Conservation (phyloP, 2,113 vertebrate species). For the Morone chrysops region DNA sequence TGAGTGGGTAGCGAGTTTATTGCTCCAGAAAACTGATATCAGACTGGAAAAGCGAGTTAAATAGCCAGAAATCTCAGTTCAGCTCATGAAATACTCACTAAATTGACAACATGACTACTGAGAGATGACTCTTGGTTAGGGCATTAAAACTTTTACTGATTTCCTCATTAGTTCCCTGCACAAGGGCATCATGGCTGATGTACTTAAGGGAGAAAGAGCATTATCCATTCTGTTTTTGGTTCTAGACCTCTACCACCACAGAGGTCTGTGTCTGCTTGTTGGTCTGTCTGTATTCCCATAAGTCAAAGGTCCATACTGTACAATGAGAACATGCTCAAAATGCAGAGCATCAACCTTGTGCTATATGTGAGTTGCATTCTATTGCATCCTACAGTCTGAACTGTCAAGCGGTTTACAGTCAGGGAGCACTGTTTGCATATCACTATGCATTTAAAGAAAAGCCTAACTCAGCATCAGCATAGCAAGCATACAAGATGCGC, state of each 20-base stretch:
- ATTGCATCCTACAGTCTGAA: neutral
- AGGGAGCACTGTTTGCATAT: neutral
- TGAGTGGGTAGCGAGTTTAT: neutral
- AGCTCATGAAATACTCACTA: neutral
- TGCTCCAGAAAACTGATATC: neutral
- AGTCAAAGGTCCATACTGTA: conserved; percentile 20
- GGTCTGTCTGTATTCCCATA: neutral
- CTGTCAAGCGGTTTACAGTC: neutral
- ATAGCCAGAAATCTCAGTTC: neutral
- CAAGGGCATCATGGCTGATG: neutral
- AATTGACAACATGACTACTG: neutral
- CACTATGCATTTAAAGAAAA: neutral
- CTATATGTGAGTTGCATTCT: neutral
- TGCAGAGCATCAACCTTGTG: neutral
- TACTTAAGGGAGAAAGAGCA: conserved; percentile 1
- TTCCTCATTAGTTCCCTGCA: conserved; percentile 18
- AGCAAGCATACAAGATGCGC: neutral
- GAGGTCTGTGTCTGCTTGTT: neutral
- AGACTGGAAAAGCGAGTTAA: neutral
- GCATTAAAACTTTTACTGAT: neutral
- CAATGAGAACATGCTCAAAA: neutral
- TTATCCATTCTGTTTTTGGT: neutral
- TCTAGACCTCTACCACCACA: neutral
- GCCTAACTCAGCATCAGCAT: neutral
- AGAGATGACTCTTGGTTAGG: conserved; percentile 2